Evolutionary conservation across 2,888 invertebrate species (phyloP).

Genomic region (Temnothorax rugatulus): DNA sequence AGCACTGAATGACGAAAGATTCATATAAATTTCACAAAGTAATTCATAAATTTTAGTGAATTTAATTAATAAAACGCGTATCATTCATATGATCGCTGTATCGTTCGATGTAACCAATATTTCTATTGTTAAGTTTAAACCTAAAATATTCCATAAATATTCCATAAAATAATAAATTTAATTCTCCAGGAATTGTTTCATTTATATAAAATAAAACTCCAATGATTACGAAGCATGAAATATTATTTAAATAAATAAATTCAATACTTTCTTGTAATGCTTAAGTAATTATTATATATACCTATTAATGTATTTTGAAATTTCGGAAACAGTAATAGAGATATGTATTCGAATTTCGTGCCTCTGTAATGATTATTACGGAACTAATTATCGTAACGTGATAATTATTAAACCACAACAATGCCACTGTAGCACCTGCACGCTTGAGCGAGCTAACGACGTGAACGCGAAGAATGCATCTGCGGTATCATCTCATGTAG

Average conservation of each 20-base stretch:
- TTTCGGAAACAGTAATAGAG: not conserved
- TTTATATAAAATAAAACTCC: not conserved
- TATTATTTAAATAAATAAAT: slow-evolving; percentile 5
- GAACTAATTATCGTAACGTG: slow-evolving; percentile 21
- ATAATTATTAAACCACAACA: slow-evolving; percentile 29
- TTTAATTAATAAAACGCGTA: not conserved
- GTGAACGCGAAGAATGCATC: slow-evolving; percentile 18
- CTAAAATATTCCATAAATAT: slow-evolving; percentile 16
- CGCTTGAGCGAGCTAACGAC: slow-evolving; percentile 35
- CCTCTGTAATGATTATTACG: slow-evolving; percentile 2
- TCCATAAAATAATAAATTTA: not conserved
- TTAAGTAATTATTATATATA: not conserved
- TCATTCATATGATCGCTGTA: not conserved
- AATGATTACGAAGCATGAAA: not conserved
- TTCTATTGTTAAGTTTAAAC: not conserved
- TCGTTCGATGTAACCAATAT: not conserved
- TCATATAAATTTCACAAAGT: not conserved
- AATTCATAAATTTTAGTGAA: not conserved
- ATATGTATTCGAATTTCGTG: not conserved
- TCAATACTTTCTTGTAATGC: not conserved
- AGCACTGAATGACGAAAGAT: not conserved
- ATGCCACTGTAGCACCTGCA: slow-evolving; percentile 20
- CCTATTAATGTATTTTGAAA: not conserved
- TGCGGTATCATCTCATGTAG: slow-evolving; percentile 10
- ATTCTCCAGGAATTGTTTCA: not conserved